phyloP scores from a whole-genome alignment of 2,113 vertebrate genomes.

The Opisthocomus hoazin region DNA sequence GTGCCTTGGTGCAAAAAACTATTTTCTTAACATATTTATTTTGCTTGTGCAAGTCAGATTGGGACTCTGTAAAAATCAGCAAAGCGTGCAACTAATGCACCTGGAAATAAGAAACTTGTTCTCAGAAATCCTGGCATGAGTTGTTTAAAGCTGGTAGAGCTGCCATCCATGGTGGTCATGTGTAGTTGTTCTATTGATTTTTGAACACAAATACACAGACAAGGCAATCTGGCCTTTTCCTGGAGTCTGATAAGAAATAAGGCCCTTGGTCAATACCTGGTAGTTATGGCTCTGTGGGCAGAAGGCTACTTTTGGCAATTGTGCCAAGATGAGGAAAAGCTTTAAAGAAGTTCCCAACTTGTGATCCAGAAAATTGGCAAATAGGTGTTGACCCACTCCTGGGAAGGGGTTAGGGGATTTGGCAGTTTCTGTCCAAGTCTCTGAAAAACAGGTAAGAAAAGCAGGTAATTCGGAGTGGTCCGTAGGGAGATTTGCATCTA shows the following conservation, averaged over 20 bases:
- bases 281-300: fast-evolving
- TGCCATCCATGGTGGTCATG: neutral
- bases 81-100: neutral
- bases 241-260: neutral
- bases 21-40: neutral
- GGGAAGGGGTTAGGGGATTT: neutral
- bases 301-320: neutral
- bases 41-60: neutral
- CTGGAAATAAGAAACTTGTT: neutral
- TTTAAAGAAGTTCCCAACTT: neutral
- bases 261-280: neutral
- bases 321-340: neutral
- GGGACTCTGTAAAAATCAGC: neutral
- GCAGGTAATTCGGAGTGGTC: neutral
- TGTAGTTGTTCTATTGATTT: neutral
- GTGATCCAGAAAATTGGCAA: neutral
- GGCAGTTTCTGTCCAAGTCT: neutral
- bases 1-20: neutral
- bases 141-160: neutral
- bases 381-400: neutral
- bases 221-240: neutral
- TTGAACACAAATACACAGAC: neutral
- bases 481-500: neutral
- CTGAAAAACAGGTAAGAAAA: neutral
- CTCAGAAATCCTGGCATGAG: neutral